Conservation (phyloP, 2,888 invertebrate genomes). For the Drosophila subquinaria region DNA sequence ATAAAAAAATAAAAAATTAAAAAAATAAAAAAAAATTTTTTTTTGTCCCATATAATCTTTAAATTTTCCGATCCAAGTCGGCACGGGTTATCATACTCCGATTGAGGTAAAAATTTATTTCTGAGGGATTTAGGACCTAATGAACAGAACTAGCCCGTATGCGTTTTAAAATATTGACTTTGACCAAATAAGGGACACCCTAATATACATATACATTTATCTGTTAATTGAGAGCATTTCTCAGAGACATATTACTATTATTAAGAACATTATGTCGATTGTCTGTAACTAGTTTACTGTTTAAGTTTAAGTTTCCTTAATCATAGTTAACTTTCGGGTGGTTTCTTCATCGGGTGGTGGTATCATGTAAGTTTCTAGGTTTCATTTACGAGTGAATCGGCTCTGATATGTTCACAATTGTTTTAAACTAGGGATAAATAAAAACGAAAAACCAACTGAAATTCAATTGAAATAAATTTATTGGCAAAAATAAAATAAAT, state of each 20-base stretch:
- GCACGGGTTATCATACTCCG: too few species aligned
- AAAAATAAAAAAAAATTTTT: too few species aligned
- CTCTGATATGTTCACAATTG: slow-evolving; percentile 53
- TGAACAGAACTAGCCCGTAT: too few species aligned
- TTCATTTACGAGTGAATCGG: slow-evolving; percentile 52
- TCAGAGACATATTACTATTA: slow-evolving; percentile 5
- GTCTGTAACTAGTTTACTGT: slow-evolving; percentile 71
- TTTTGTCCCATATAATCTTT: too few species aligned
- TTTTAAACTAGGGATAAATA: not conserved
- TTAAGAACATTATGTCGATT: slow-evolving; percentile 66
- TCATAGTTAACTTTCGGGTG: slow-evolving; percentile 70
- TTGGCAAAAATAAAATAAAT: slow-evolving; percentile 75
- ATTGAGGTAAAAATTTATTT: too few species aligned
- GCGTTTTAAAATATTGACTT: too few species aligned
- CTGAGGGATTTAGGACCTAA: too few species aligned
- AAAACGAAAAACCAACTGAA: slow-evolving; percentile 29
- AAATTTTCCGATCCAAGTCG: too few species aligned
- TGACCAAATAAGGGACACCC: too few species aligned
- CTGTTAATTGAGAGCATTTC: slow-evolving; percentile 15
- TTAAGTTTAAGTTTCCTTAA: slow-evolving; percentile 49
- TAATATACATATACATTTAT: slow-evolving; percentile 31
- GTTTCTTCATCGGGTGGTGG: slow-evolving; percentile 70
- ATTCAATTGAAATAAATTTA: slow-evolving; percentile 62
- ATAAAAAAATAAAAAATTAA: too few species aligned
- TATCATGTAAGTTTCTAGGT: slow-evolving; percentile 68